phyloP scores from a whole-genome alignment of 2,113 vertebrate species.

The Pholis gunnellus region DNA sequence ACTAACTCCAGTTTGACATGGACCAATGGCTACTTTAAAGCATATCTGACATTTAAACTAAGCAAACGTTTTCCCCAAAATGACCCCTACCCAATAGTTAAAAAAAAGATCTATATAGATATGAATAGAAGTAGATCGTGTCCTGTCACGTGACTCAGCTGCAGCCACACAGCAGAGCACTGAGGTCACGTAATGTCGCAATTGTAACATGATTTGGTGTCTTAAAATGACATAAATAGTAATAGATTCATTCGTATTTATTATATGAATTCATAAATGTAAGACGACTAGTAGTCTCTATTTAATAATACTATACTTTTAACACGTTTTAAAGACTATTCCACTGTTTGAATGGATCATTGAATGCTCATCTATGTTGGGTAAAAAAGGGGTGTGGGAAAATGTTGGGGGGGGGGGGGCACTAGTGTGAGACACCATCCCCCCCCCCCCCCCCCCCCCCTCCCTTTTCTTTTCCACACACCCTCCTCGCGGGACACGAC shows the following conservation, averaged over 20 bases:
- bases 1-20: background rate
- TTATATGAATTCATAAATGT: background rate
- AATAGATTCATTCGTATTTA: background rate
- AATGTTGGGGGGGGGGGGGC: background rate
- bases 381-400: background rate
- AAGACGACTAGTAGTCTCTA: no score
- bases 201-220: background rate
- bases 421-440: background rate
- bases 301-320: background rate
- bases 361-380: background rate
- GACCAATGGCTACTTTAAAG: background rate
- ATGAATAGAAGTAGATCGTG: background rate
- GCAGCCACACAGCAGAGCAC: background rate
- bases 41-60: background rate
- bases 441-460: background rate
- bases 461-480: background rate
- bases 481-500: background rate
- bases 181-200: background rate
- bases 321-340: background rate
- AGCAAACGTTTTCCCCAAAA: background rate
- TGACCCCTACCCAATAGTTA: background rate
- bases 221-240: background rate
- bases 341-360: background rate
- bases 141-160: background rate
- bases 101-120: background rate